Evolutionary conservation across 2,113 vertebrate genomes (phyloP).

Genomic region (Regulus satrapa): DNA sequence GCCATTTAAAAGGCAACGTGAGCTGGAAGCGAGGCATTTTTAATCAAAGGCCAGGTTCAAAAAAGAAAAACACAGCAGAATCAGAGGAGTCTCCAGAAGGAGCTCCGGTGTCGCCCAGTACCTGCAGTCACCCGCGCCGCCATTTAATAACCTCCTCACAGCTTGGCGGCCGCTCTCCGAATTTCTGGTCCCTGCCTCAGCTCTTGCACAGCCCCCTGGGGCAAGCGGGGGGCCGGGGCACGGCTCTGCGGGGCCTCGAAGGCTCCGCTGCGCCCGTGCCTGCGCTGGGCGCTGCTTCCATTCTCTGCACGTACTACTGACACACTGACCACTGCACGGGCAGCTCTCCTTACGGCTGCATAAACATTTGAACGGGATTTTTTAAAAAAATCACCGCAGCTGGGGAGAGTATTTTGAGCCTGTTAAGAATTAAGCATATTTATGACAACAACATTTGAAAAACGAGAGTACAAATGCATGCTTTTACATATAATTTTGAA

Average conservation of each 20-base stretch:
- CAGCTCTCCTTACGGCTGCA: not conserved
- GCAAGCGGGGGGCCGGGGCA: too few species aligned
- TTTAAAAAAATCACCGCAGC: not conserved
- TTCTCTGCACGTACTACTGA: not conserved
- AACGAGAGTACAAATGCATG: not conserved
- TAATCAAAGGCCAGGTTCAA: constrained; percentile 37
- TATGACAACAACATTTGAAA: not conserved
- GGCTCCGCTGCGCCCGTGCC: not conserved
- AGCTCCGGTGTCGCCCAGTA: not conserved
- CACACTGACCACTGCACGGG: not conserved
- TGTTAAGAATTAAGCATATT: not conserved
- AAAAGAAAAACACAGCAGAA: constrained; percentile 8
- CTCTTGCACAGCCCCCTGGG: not conserved
- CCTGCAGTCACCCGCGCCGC: not conserved
- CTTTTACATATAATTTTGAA: not conserved
- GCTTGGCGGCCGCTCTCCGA: not conserved
- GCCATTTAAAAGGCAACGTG: constrained; percentile 45
- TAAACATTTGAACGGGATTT: not conserved
- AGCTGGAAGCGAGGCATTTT: constrained; percentile 49
- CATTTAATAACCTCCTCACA: not conserved
- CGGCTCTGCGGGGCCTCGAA: not conserved
- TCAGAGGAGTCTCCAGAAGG: not conserved
- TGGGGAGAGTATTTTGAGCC: not conserved
- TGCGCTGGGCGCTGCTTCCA: not conserved
- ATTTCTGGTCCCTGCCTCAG: not conserved